Percentiles rank a stretch among this genome's conserved stretches.
These are phyloP conservation scores for Scelioninae gen. 2 DNA, from an alignment of 2,888 invertebrate species.

Conservation along the genomic window DNA sequence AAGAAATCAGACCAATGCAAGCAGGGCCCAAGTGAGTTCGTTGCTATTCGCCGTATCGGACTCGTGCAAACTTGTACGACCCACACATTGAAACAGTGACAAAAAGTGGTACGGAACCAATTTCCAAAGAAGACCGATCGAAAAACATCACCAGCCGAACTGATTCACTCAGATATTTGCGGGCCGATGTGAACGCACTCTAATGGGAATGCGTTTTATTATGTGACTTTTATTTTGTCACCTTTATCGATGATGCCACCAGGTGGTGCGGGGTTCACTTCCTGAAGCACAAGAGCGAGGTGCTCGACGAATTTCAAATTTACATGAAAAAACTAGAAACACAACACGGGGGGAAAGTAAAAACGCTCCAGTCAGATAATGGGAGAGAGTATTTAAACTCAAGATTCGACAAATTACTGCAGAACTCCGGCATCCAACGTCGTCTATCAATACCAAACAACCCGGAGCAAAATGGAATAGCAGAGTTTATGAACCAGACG, in stretches of 20 bases:
- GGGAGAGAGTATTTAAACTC: constrained; percentile 6
- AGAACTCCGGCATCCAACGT: neutral
- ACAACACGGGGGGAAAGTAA: constrained; percentile 4
- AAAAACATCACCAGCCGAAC: constrained; percentile 45
- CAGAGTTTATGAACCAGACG: constrained; percentile 64
- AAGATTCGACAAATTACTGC: constrained; percentile 1
- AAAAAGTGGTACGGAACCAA: constrained; percentile 32
- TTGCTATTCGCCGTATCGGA: constrained; percentile 7
- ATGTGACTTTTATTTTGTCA: constrained; percentile 61
- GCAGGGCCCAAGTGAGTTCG: constrained; percentile 11
- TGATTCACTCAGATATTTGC: constrained; percentile 61
- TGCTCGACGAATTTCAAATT: neutral
- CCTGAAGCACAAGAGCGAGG: constrained; percentile 22
- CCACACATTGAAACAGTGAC: constrained; percentile 7
- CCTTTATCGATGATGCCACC: constrained; percentile 61
- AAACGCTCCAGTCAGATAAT: constrained; percentile 9
- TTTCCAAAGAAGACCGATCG: constrained; percentile 51
- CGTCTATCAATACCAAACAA: constrained; percentile 1
- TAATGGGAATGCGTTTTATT: constrained; percentile 56
- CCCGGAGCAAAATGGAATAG: constrained; percentile 61
- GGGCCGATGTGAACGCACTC: constrained; percentile 60
- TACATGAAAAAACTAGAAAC: constrained; percentile 1
- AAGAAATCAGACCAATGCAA: constrained; percentile 22
- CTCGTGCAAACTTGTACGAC: constrained; percentile 1
- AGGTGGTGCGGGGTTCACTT: constrained; percentile 33